Base-by-base conservation (phyloP, 2,797 vertebrate species). In the Salarias fasciatus region DNA sequence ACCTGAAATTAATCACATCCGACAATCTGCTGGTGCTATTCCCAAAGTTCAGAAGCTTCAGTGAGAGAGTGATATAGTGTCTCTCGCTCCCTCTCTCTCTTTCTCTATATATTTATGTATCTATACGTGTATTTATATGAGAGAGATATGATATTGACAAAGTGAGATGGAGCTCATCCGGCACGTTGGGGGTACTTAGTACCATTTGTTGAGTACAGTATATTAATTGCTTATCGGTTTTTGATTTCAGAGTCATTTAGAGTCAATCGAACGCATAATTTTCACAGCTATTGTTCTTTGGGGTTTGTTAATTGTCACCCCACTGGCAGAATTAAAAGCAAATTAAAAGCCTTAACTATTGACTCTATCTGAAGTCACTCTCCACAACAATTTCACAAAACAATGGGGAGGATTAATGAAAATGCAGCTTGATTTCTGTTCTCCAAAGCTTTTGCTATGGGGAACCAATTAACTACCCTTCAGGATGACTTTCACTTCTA, bases 401-500 rank as follows among this genome's bases (percentile, higher is more conserved):
- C 92, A 93, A 93, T 92, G 75, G 90, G 89, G 88, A 83, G 92
- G 91, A 93, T 93, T 93, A 93, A 92, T 92, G 89, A 87, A 93
- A 93, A 92, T 92, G 87, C 88, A 78, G 89, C 91, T 92, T 92
- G 90, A 93, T 92, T 93, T 93, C 90, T 91, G 89, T 90, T 92
- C 91, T 92, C 89, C 91, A 85, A 85, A 86, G 88, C 88, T 89
- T 88, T 86, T 92, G 91, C 92, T 91, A 91, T 82, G 85, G 92
- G 92, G 92, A 93, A 92, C 92, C 92, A 93, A 94, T 94, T 94
- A 94, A 93, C 91, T 93, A 92, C 91, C 92, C 93, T 94, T 94
- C 92, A 93, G 92, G 92, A 94, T 93, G 92, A 93, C 93, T 94
- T 94, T 93, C 92, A 92, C 90, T 93, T 88, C 90, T 92, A 92